phyloP scores from a whole-genome alignment of 2,888 invertebrate species.

The Pyrrhosoma nymphula region DNA sequence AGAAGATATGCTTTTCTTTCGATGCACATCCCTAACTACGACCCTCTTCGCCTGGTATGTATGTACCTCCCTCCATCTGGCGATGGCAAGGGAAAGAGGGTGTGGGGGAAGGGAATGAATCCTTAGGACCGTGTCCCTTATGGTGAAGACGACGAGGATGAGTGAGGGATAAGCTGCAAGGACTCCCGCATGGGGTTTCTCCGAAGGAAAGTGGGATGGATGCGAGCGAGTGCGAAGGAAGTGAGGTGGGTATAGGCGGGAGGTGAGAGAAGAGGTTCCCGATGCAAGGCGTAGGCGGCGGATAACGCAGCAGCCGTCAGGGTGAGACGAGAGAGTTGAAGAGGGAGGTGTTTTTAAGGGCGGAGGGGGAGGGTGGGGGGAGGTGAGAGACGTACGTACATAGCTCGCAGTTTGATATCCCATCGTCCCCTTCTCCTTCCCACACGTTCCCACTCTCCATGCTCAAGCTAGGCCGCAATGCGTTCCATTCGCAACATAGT shows the following conservation, averaged over 20 bases:
- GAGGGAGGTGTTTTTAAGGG: neutral
- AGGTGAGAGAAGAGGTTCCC: conserved; percentile 25
- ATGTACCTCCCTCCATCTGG: too few species aligned
- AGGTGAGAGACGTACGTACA: neutral
- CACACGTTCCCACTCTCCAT: neutral
- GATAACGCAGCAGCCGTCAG: neutral
- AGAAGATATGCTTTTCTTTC: too few species aligned
- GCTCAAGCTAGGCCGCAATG: neutral
- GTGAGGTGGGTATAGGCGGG: neutral
- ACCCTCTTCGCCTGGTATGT: too few species aligned
- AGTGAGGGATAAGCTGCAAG: neutral
- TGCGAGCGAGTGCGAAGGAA: neutral
- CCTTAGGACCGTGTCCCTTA: conserved; percentile 52
- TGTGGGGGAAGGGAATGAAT: neutral
- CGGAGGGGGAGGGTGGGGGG: neutral
- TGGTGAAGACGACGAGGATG: neutral
- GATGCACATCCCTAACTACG: too few species aligned
- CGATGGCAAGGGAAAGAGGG: neutral
- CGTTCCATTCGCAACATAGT: neutral
- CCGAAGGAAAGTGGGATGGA: neutral
- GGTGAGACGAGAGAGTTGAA: neutral
- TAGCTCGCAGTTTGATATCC: neutral
- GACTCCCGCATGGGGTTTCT: conserved; percentile 2
- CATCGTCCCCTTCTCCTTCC: neutral
- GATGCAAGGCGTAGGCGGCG: neutral